Evolutionary conservation across 2,113 vertebrate species (phyloP), one percentile per base, ranked within the genome.

Genomic region (Eptesicus fuscus): DNA sequence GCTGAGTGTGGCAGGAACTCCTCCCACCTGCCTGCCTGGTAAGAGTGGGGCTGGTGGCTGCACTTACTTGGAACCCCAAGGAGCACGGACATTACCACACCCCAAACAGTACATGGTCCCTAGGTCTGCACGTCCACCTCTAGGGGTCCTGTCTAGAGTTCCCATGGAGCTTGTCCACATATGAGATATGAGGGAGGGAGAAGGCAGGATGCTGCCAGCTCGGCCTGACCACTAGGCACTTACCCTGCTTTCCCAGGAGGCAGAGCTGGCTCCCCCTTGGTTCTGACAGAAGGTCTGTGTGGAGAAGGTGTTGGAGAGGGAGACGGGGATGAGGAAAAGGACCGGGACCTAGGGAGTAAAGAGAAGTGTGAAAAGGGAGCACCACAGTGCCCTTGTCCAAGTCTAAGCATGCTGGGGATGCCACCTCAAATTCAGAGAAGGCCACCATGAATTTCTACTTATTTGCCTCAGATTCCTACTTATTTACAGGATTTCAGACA

Each of bases 251-350:
- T 99, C 17, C 98, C 94, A 9, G 98, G 90, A 61, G 97, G 97
- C 1, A 98, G 98, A 49, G 98, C 98, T 0, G 98, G 97, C 30
- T 99, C 99, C 59, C 98, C 98, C 98, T 99, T 99, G 93, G 98
- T 98, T 98, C 99, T 99, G 0, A 94, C 35, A 70, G 98, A 92
- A 0, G 98, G 99, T 97, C 99, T 99, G 91, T 98, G 99, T 7
- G 98, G 99, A 53, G 99, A 98, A 0, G 99, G 99, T 42, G 99
- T 99, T 9, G 99, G 99, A 37, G 99, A 99, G 0, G 99, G 99
- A 92, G 99, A 99, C 0, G 98, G 98, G 8, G 99, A 99, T 0
- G 99, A 99, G 25, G 99, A 99, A 97, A 99, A 99, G 42, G 99
- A 99, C 35, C 98, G 98, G 67, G 99, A 99, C 96, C 99, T 99